A percentile compares a stretch with the other conserved stretches of the same genome.
These are phyloP conservation scores for Notocelia uddmanniana DNA, from an alignment of 2,888 invertebrate genomes.

Conservation along the genomic window DNA sequence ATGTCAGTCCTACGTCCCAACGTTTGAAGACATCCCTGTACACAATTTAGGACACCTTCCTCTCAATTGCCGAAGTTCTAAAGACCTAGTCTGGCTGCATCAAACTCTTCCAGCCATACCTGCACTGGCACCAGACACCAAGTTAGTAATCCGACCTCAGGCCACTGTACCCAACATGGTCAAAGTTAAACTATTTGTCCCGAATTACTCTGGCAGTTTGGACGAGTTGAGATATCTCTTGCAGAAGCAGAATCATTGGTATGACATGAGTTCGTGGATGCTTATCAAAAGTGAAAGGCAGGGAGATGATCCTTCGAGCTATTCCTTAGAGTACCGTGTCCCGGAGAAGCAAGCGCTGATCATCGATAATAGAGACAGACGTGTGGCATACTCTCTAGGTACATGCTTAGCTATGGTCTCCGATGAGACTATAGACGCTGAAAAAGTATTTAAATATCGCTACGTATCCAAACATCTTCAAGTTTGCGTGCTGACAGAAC, in stretches of 20 bases:
- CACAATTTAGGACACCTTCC: slow-evolving; percentile 33
- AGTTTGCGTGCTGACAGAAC: slow-evolving; percentile 22
- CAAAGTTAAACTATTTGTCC: slow-evolving; percentile 26
- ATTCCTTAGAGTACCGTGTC: slow-evolving; percentile 21
- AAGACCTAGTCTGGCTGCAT: slow-evolving; percentile 29
- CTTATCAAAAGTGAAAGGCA: slow-evolving; percentile 27
- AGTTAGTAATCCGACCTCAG: slow-evolving; percentile 15
- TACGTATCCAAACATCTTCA: slow-evolving; percentile 21
- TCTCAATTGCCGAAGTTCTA: slow-evolving; percentile 19
- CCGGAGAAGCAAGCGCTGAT: slow-evolving; percentile 28
- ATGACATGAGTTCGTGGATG: slow-evolving; percentile 26
- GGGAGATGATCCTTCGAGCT: slow-evolving; percentile 26
- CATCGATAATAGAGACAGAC: slow-evolving; percentile 33
- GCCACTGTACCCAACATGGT: slow-evolving; percentile 17
- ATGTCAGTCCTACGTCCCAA: slow-evolving; percentile 20
- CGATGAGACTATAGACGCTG: background rate
- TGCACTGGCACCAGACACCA: slow-evolving; percentile 13
- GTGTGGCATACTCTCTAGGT: slow-evolving; percentile 27
- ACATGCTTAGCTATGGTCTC: slow-evolving; percentile 4
- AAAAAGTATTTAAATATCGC: slow-evolving; percentile 10
- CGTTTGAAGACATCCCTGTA: slow-evolving; percentile 16
- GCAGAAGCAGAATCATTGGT: slow-evolving; percentile 38
- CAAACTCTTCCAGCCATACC: slow-evolving; percentile 16
- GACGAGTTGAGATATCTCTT: slow-evolving; percentile 21
- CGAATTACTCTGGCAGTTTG: slow-evolving; percentile 27